phyloP scores from a whole-genome alignment of 2,113 vertebrate species.

The Periophthalmodon schlosseri region DNA sequence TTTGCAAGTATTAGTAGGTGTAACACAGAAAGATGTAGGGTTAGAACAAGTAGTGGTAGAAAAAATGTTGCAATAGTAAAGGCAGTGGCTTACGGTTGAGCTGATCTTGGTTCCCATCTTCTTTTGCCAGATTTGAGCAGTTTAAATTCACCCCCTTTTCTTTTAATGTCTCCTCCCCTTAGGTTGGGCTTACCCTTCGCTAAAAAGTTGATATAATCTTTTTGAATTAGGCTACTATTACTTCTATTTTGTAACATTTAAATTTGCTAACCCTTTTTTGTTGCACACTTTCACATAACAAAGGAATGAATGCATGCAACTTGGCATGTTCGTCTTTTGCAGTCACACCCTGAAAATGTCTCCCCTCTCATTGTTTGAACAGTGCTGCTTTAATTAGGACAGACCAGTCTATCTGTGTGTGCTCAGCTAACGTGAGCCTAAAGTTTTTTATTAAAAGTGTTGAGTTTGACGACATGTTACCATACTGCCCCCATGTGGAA shows the following conservation, averaged over 20 bases:
- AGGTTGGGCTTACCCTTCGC: slow-evolving; percentile 35
- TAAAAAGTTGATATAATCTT: slow-evolving; percentile 26
- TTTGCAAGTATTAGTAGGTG: not conserved
- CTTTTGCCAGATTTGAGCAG: not conserved
- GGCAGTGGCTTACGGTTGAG: too few species aligned
- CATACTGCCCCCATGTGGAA: slow-evolving; percentile 67
- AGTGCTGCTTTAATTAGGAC: slow-evolving; percentile 70
- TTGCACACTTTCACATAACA: not conserved
- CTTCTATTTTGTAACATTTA: slow-evolving; percentile 3
- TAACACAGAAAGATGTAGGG: not conserved
- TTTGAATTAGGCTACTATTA: slow-evolving; percentile 5
- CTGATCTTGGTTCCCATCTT: not conserved
- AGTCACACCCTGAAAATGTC: slow-evolving; percentile 51
- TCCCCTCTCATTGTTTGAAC: slow-evolving; percentile 69
- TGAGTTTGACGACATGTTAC: slow-evolving; percentile 36
- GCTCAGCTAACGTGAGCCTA: slow-evolving; percentile 19
- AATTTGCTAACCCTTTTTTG: not conserved
- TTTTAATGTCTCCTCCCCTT: slow-evolving; percentile 9
- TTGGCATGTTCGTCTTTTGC: slow-evolving; percentile 43
- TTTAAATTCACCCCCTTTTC: not conserved
- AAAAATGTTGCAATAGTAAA: not conserved
- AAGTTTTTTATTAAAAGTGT: slow-evolving; percentile 21
- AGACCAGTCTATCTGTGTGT: slow-evolving; percentile 44
- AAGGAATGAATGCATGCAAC: slow-evolving; percentile 17
- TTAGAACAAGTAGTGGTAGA: not conserved